A percentile compares a stretch with the other conserved stretches of the same genome.
Evolutionary conservation across 2,797 vertebrate genomes (phyloP).

Genomic region (Sebastes aleutianus): DNA sequence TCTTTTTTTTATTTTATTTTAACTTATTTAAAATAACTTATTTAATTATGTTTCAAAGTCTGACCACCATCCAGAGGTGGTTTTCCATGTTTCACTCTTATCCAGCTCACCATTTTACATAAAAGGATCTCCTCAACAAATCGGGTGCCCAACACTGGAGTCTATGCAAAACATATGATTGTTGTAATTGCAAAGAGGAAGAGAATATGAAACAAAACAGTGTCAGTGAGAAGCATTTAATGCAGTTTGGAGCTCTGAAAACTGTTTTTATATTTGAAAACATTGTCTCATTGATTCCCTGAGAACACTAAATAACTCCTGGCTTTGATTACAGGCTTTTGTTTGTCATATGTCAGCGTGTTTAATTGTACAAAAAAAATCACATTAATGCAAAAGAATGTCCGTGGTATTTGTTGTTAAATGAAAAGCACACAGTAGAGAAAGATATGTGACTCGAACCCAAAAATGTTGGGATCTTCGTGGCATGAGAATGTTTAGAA

Average conservation of each 20-base stretch:
- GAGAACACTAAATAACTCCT: background rate
- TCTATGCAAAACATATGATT: conserved; percentile 67
- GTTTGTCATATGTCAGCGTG: background rate
- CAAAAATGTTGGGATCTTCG: background rate
- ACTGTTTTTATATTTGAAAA: background rate
- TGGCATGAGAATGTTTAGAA: conserved; percentile 2
- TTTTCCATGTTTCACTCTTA: conserved; percentile 5
- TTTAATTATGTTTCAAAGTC: conserved; percentile 1
- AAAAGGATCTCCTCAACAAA: conserved; percentile 10
- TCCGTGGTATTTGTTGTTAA: conserved; percentile 23
- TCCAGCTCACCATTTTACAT: conserved; percentile 23
- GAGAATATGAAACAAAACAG: background rate
- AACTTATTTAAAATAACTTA: conserved; percentile 24
- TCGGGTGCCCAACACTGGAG: conserved; percentile 35
- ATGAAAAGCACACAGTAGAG: conserved; percentile 60
- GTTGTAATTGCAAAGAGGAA: conserved; percentile 22
- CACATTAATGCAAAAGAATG: conserved; percentile 1
- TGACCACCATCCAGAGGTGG: background rate
- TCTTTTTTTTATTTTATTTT: background rate
- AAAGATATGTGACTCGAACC: background rate
- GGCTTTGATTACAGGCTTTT: conserved; percentile 6
- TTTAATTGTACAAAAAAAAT: background rate
- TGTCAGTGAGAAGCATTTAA: conserved; percentile 2
- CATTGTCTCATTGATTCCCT: background rate
- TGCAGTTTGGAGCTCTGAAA: background rate